Evolutionary conservation across 2,888 invertebrate genomes (phyloP).

Genomic region (Epirrhoe tristata): DNA sequence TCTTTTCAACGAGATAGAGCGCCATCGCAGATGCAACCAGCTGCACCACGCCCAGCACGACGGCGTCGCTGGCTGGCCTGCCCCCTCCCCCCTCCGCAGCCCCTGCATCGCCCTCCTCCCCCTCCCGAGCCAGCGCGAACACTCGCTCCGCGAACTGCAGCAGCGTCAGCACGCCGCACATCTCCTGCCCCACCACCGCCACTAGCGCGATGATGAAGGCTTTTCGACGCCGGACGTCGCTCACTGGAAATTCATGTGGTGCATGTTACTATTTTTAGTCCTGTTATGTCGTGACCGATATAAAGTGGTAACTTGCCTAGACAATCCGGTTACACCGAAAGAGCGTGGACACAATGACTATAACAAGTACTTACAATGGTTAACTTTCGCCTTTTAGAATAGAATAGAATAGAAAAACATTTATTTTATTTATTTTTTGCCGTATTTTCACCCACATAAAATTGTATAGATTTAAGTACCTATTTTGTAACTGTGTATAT

Average conservation of each 20-base stretch:
- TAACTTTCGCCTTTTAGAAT: too few relatives aligned
- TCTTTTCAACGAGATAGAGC: slow-evolving; percentile 64
- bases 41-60: slow-evolving; percentile 45
- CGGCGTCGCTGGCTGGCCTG: slow-evolving; percentile 37
- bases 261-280: not conserved
- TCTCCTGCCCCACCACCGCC: slow-evolving; percentile 69
- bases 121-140: slow-evolving; percentile 57
- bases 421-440: too few relatives aligned
- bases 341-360: too few relatives aligned
- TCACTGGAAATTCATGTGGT: slow-evolving; percentile 50
- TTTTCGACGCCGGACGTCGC: slow-evolving; percentile 56
- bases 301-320: too few relatives aligned
- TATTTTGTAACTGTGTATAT: too few relatives aligned
- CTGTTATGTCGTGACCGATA: too few relatives aligned
- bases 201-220: slow-evolving; percentile 60
- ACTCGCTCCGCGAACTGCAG: slow-evolving; percentile 74
- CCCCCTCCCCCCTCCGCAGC: slow-evolving; percentile 38
- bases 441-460: too few relatives aligned
- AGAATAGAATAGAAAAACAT: too few relatives aligned
- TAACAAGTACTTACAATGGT: too few relatives aligned
- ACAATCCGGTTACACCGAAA: too few relatives aligned
- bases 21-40: slow-evolving; percentile 56
- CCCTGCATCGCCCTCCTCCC: not conserved
- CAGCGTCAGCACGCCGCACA: slow-evolving; percentile 68
- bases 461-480: too few relatives aligned